A percentile compares a stretch with the other conserved stretches of the same genome.
phyloP scores from a whole-genome alignment of 2,888 invertebrate species.

The Zygogramma bicolorata region DNA sequence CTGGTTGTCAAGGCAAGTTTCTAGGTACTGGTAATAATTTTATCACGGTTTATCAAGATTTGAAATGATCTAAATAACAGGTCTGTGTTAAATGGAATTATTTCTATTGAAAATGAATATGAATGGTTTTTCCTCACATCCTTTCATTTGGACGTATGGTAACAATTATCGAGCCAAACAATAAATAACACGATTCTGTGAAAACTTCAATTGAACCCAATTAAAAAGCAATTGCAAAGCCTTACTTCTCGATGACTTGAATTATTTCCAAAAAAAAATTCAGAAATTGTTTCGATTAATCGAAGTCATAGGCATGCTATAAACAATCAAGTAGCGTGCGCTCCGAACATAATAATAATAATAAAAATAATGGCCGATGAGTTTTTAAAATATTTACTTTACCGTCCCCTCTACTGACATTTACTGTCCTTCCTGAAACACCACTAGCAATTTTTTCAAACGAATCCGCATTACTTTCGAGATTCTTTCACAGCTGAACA shows the following conservation, averaged over 20 bases:
- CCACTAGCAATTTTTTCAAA: background rate
- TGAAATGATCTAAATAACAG: no score
- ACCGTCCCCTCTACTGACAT: background rate
- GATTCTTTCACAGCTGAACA: background rate
- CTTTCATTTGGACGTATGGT: no score
- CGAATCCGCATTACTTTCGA: slow-evolving; percentile 1
- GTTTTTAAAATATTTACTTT: slow-evolving; percentile 1
- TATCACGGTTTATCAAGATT: no score
- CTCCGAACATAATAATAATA: background rate
- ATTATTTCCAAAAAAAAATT: background rate
- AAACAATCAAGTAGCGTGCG: background rate
- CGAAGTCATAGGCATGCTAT: background rate
- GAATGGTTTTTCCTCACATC: no score
- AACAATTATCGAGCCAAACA: no score
- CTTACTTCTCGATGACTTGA: background rate
- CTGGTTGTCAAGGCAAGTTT: no score
- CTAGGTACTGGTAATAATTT: no score
- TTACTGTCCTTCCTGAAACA: background rate
- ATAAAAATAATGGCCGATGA: background rate
- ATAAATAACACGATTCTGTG: no score
- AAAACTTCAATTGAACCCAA: background rate
- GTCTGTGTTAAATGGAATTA: no score
- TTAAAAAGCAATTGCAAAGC: background rate
- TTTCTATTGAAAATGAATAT: no score
- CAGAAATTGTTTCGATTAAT: background rate